Percentiles rank a stretch among this genome's conserved stretches.
Conservation (phyloP, 2,888 invertebrate species). For the Limnephilus marmoratus region DNA sequence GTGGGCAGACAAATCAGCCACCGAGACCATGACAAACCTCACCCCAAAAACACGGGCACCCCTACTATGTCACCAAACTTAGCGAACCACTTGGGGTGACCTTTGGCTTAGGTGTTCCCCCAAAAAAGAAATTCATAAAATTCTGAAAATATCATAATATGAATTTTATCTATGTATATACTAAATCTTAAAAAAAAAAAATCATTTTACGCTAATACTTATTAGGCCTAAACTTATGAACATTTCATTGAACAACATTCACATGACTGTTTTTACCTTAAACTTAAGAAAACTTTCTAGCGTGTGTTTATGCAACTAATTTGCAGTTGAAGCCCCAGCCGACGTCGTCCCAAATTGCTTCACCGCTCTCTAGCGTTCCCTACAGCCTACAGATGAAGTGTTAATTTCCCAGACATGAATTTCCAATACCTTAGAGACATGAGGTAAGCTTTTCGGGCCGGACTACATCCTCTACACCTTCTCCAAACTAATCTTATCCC, state of each 20-base stretch:
- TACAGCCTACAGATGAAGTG: slow-evolving; percentile 23
- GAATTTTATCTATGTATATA: too few species aligned
- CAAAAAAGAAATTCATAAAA: too few species aligned
- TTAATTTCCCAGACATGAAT: slow-evolving; percentile 36
- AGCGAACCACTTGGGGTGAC: too few species aligned
- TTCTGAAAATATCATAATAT: too few species aligned
- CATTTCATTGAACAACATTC: not conserved
- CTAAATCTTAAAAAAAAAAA: too few species aligned
- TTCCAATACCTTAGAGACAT: slow-evolving; percentile 42
- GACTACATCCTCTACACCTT: slow-evolving; percentile 30
- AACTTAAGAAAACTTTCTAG: not conserved
- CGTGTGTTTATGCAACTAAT: not conserved
- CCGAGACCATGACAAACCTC: too few species aligned
- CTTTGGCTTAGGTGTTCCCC: too few species aligned
- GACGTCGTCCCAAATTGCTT: slow-evolving; percentile 8
- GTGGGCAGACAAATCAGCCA: too few species aligned
- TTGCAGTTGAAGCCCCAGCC: not conserved
- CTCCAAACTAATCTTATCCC: slow-evolving; percentile 36
- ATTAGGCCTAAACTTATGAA: not conserved
- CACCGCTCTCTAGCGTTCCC: not conserved
- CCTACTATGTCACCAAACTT: too few species aligned
- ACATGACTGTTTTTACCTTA: not conserved
- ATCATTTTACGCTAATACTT: not conserved
- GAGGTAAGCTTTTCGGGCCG: slow-evolving; percentile 31
- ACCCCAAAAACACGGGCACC: too few species aligned